phyloP scores from a whole-genome alignment of 2,888 invertebrate genomes.

The Phoenoteleia sp. region DNA sequence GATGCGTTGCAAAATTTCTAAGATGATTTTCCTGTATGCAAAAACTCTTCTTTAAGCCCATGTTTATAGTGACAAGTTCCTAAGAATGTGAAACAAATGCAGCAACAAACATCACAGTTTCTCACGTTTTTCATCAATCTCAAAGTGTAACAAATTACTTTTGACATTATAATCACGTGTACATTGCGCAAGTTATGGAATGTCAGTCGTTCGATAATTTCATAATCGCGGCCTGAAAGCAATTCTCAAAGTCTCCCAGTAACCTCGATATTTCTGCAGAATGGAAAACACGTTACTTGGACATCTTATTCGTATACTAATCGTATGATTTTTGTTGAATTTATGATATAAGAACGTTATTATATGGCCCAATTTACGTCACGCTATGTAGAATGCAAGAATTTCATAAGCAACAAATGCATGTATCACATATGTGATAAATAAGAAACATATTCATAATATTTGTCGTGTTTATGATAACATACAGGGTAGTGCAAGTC shows the following conservation, averaged over 20 bases:
- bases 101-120: neutral
- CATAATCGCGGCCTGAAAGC: constrained; percentile 54
- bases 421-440: too few relatives aligned
- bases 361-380: constrained; percentile 18
- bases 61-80: too few relatives aligned
- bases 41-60: too few relatives aligned
- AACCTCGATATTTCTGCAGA: constrained; percentile 49
- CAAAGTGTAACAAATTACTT: constrained; percentile 31
- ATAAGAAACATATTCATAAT: too few relatives aligned
- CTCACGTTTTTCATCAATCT: neutral
- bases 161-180: constrained; percentile 19
- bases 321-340: constrained; percentile 36
- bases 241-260: constrained; percentile 62
- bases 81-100: too few relatives aligned
- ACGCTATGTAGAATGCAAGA: too few relatives aligned
- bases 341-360: constrained; percentile 1
- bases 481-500: too few relatives aligned
- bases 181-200: constrained; percentile 41
- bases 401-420: too few relatives aligned
- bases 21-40: too few relatives aligned
- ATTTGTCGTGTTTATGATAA: too few relatives aligned
- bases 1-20: too few relatives aligned
- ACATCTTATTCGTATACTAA: constrained; percentile 21
- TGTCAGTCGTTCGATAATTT: constrained; percentile 43
- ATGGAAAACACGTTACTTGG: constrained; percentile 49